Evolutionary conservation across 2,888 invertebrate species (phyloP).

Genomic region (Drosophila pseudotalamancana): DNA sequence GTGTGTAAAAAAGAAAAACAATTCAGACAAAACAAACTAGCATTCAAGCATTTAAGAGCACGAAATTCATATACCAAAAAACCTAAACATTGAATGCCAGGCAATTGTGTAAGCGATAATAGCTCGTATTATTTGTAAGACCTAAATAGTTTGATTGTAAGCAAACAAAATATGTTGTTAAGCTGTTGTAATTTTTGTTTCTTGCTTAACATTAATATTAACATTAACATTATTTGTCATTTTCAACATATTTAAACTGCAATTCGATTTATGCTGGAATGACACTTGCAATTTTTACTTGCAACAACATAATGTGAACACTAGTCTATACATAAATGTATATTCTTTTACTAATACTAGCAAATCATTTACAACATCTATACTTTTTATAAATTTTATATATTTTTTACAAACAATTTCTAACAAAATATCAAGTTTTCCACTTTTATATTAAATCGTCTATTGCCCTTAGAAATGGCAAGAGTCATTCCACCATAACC

Average conservation of each 20-base stretch:
- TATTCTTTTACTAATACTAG: constrained; percentile 1
- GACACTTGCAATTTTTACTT: constrained; percentile 6
- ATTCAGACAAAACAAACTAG: constrained; percentile 18
- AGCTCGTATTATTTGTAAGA: constrained; percentile 52
- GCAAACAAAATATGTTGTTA: constrained; percentile 27
- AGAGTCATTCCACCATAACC: constrained; percentile 17
- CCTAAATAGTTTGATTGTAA: constrained; percentile 45
- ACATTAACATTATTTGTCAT: constrained; percentile 5
- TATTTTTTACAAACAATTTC: background rate
- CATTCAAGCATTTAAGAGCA: constrained; percentile 58
- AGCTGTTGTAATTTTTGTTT: constrained; percentile 28
- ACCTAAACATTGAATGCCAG: constrained; percentile 32
- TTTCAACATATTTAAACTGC: constrained; percentile 6
- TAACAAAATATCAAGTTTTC: background rate
- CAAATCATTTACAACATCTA: background rate
- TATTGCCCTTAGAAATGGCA: background rate
- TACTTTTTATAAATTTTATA: background rate
- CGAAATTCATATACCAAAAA: constrained; percentile 62
- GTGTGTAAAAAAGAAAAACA: constrained; percentile 19
- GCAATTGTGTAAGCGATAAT: constrained; percentile 34
- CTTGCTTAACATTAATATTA: constrained; percentile 14
- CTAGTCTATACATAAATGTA: constrained; percentile 2
- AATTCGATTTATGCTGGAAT: constrained; percentile 18
- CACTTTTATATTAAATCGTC: background rate
- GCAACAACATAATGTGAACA: constrained; percentile 8